Evolutionary conservation across 1,140 invertebrate genomes (phyloP), one percentile per base, ranked within the genome.

Genomic region (Nomia melanderi): DNA sequence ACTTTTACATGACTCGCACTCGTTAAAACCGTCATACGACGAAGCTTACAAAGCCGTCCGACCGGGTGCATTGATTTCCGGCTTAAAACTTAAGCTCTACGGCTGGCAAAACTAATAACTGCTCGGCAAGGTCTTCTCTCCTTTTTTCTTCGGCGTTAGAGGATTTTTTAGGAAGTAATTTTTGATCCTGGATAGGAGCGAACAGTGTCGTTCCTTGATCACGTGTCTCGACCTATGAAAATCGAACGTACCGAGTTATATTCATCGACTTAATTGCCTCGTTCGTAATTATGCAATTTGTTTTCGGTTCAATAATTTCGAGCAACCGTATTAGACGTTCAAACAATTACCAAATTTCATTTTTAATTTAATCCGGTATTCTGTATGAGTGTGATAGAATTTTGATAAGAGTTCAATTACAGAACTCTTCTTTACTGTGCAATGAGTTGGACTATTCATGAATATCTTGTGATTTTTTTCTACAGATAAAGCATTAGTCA

Each of bases 61-160:
- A 77, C 74, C 78, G 78, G 82, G 78, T 71, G 75, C 83, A 85
- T 85, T 85, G 82, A 85, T 85, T 85, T 85, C 83, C 83, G 83
- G 83, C 83, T 85, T 85, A 85, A 85, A 85, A 85, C 82, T 84
- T 83, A 77, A 81, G 82, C 82, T 67, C 64, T 66, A 82, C 78
- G 74, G 69, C 83, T 85, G 83, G 74, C 82, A 85, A 85, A 85
- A 85, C 82, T 85, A 85, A 85, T 85, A 85, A 85, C 83, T 85
- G 81, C 81, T 83, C 77, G 82, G 81, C 82, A 73, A 83, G 82
- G 81, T 50, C 29, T 54, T 39, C 62, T 60, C 57, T 74, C 65
- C 74, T 59, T 72, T 54, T 70, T 83, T 81, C 77, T 64, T 65
- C 64, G 57, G 78, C 67, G 73, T 83, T 84, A 84, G 82, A 74